Base-by-base conservation (phyloP, 2,797 vertebrate genomes). In the Melanotaenia pygmaea region DNA sequence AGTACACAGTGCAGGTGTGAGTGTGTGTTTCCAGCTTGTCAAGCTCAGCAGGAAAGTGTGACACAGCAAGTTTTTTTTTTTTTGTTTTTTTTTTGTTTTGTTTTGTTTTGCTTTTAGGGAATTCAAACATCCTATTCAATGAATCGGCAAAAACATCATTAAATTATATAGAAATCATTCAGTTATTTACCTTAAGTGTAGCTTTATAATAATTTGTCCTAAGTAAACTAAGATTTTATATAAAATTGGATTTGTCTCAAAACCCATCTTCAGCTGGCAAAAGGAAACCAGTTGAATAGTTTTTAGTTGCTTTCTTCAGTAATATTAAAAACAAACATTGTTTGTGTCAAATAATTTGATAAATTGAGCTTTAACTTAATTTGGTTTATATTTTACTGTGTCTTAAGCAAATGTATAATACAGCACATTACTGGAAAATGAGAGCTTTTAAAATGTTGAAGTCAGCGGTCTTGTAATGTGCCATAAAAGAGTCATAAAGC, bases 391-490 rank as follows among this genome's bases (percentile, higher is more conserved):
- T 79, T 70, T 59, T 50, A 77, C 70, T 59, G 62, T 69, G 59
- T 59, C 51, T 40, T 3, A 3, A 26, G 16, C 11, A 57, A 54
- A 74, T 68, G 45, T 61, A 35, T n/a, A 37, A 35, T 10, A 2
- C 24, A 22, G 37, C 61, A 45, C 12, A 65, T 66, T 28, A 5
- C n/a, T 57, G 59, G 22, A 69, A 66, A 56, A 47, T 58, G 12
- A 64, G 66, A 54, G 58, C 10, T 75, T 61, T 68, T 64, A 38
- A 72, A 45, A 9, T 5, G 14, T 43, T 72, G 18, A 62, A 74
- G 72, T 78, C 79, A 84, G 81, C 78, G 71, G 37, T 38, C 20
- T 81, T 35, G 59, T 70, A 79, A 84, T 86, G 72, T 70, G 61
- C 70, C 61, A 64, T 77, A 74, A 76, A 82, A 69, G n/a, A 53